phyloP scores from a whole-genome alignment of 2,797 vertebrate genomes.

The Sebastes reedi region DNA sequence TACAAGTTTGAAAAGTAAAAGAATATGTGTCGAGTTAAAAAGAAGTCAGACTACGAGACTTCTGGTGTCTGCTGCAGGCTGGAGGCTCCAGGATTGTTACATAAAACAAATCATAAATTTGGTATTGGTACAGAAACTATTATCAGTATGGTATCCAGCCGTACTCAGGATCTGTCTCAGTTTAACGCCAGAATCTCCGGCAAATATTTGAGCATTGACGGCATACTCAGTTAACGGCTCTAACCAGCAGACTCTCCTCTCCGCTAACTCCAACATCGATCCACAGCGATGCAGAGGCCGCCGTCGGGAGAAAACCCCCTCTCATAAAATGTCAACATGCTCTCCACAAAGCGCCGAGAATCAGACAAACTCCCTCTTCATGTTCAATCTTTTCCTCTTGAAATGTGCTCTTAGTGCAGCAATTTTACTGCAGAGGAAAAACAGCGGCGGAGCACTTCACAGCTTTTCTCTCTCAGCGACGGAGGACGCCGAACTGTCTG shows the following conservation, averaged over 20 bases:
- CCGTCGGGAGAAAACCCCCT: not conserved
- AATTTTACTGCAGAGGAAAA: conserved; percentile 17
- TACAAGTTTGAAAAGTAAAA: no score
- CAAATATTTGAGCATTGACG: not conserved
- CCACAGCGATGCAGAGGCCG: not conserved
- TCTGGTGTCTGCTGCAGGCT: no score
- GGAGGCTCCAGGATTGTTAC: no score
- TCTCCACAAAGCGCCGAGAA: conserved; percentile 3
- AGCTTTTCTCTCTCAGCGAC: conserved; percentile 3
- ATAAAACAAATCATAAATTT: not conserved
- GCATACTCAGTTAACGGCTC: not conserved
- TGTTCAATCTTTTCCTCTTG: conserved; percentile 30
- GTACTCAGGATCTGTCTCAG: not conserved
- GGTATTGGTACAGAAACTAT: not conserved
- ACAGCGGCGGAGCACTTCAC: conserved; percentile 25
- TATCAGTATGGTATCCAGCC: no score
- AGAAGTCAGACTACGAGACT: no score
- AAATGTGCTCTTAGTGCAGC: conserved; percentile 39
- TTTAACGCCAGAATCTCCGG: not conserved
- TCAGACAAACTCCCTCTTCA: conserved; percentile 38
- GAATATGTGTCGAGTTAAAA: no score
- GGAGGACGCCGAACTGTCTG: conserved; percentile 37
- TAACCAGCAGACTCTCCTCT: not conserved
- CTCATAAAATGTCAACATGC: not conserved
- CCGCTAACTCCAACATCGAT: not conserved